These are phyloP conservation scores for Apocrypta bakeri DNA, from an alignment of 1,140 invertebrate species.

Conservation along the genomic window DNA sequence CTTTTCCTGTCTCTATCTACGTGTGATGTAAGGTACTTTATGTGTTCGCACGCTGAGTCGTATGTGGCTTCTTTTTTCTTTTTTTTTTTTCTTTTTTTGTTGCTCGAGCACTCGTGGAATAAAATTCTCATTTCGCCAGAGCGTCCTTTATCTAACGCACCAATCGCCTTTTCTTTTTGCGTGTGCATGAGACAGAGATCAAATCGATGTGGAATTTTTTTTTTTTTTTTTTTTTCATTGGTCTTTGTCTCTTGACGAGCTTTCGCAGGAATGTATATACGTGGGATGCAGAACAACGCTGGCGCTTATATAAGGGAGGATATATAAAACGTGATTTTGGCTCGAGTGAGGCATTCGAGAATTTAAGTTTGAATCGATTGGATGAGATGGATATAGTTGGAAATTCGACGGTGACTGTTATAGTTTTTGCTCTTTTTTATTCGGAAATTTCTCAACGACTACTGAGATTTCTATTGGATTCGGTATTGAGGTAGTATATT, in stretches of 20 bases:
- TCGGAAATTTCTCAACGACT: no score
- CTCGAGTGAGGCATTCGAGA: neutral
- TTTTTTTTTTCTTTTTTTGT: conserved; percentile 18
- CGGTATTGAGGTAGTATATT: no score
- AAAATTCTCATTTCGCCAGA: conserved; percentile 45
- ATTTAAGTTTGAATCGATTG: neutral
- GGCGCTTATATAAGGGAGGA: neutral
- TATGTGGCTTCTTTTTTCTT: conserved; percentile 27
- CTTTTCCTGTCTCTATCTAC: neutral
- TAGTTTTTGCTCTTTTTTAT: neutral
- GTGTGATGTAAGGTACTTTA: conserved; percentile 16
- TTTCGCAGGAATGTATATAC: neutral
- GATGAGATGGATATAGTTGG: neutral
- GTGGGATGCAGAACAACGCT: no score
- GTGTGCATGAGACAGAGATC: neutral
- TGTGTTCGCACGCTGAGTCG: conserved; percentile 11
- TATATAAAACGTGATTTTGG: neutral
- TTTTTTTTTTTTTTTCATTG: neutral
- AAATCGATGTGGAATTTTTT: conserved; percentile 18
- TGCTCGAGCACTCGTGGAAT: conserved; percentile 47
- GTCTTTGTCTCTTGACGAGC: neutral
- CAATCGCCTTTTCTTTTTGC: conserved; percentile 19
- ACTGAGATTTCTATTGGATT: no score
- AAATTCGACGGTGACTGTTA: neutral
- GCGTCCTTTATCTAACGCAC: conserved; percentile 46